phyloP scores from a whole-genome alignment of 2,797 vertebrate species.

The Oceanodroma leucorhoa region DNA sequence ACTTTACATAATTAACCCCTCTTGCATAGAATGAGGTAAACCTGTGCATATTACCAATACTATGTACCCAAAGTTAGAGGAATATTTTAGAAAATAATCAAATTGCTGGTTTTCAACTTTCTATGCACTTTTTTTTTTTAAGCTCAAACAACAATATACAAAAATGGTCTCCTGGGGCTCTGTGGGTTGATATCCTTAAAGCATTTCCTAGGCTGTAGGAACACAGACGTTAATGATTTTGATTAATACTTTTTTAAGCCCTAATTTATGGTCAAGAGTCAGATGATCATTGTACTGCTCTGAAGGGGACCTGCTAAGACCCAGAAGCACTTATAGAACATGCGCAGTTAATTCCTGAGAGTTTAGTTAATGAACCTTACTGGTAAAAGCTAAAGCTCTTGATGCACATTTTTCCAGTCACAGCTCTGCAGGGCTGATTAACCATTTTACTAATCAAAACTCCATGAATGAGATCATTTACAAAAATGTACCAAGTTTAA shows the following conservation, averaged over 20 bases:
- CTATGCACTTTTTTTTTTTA: constrained; percentile 70
- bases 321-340: constrained; percentile 82
- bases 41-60: constrained; percentile 79
- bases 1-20: constrained; percentile 78
- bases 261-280: constrained; percentile 66
- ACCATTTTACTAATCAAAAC: constrained; percentile 8
- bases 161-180: constrained; percentile 74
- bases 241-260: constrained; percentile 61
- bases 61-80: constrained; percentile 77
- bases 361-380: constrained; percentile 89
- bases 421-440: constrained; percentile 63
- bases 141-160: constrained; percentile 71
- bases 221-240: constrained; percentile 55
- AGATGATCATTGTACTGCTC: constrained; percentile 71
- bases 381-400: constrained; percentile 84
- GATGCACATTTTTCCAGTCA: constrained; percentile 69
- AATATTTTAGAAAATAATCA: constrained; percentile 76
- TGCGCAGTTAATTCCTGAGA: constrained; percentile 92
- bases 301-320: constrained; percentile 76
- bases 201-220: constrained; percentile 69
- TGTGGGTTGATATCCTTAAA: constrained; percentile 69
- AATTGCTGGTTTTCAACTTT: constrained; percentile 82
- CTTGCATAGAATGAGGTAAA: constrained; percentile 86
- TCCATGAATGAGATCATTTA: background rate
- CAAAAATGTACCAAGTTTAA: constrained; percentile 40